Percentiles rank a stretch among this genome's conserved stretches.
phyloP scores from a whole-genome alignment of 2,888 invertebrate genomes.

The Chouioia cunea region DNA sequence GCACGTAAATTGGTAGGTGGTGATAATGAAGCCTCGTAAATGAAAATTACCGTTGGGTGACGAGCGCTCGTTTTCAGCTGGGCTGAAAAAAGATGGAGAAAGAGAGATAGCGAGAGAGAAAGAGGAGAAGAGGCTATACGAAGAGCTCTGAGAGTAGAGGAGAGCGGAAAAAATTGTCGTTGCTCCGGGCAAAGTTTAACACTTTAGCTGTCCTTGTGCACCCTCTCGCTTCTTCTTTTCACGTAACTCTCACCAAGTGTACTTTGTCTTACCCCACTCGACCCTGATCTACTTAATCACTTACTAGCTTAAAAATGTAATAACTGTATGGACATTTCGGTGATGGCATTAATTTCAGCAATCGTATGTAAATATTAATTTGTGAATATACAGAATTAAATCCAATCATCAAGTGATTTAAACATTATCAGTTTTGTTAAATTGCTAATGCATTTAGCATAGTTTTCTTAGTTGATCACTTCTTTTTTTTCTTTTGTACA shows the following conservation, averaged over 20 bases:
- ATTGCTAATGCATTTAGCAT: too few relatives aligned
- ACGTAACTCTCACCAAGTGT: slow-evolving; percentile 13
- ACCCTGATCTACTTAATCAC: slow-evolving; percentile 40
- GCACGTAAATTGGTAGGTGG: slow-evolving; percentile 46
- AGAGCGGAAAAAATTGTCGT: slow-evolving; percentile 50
- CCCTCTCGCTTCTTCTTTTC: slow-evolving; percentile 35
- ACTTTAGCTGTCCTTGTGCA: slow-evolving; percentile 51
- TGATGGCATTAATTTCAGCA: too few relatives aligned
- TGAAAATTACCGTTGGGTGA: slow-evolving; percentile 54
- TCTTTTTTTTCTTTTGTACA: not conserved
- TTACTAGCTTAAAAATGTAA: not conserved
- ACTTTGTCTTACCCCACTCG: slow-evolving; percentile 19
- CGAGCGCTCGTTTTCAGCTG: not conserved
- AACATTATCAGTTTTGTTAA: too few relatives aligned
- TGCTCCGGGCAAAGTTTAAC: slow-evolving; percentile 56
- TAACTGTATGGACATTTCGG: too few relatives aligned
- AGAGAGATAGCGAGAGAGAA: too few relatives aligned
- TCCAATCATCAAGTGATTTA: too few relatives aligned
- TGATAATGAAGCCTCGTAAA: slow-evolving; percentile 56
- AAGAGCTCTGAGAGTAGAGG: slow-evolving; percentile 26
- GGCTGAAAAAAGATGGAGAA: not conserved
- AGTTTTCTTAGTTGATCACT: too few relatives aligned
- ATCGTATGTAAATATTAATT: too few relatives aligned
- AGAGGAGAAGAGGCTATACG: too few relatives aligned
- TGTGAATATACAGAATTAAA: too few relatives aligned